Evolutionary conservation across 2,113 vertebrate species (phyloP).

Genomic region (Gnathonemus echidnorhynchus): DNA sequence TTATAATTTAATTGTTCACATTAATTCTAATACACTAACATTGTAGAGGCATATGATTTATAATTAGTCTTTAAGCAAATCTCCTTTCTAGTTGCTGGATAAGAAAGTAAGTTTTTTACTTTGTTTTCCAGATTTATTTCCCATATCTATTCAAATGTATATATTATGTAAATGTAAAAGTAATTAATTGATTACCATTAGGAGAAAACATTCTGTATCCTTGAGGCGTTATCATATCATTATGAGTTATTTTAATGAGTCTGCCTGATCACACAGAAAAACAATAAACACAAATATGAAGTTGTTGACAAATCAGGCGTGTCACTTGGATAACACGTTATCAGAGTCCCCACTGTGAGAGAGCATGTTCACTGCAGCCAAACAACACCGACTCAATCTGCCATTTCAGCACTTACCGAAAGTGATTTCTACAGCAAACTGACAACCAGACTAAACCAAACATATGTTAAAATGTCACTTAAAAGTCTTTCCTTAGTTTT

Average conservation of each 20-base stretch:
- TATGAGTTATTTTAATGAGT: constrained; percentile 2
- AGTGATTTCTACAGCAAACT: not conserved
- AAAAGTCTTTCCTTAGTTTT: not conserved
- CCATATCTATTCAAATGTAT: not conserved
- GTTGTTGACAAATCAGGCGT: constrained; percentile 11
- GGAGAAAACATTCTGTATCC: constrained; percentile 4
- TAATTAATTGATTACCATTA: constrained; percentile 11
- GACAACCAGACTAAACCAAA: not conserved
- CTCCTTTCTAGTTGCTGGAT: not conserved
- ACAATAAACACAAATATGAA: constrained; percentile 12
- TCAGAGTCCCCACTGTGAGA: not conserved
- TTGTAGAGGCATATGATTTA: not conserved
- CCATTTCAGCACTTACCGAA: not conserved
- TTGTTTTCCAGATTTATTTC: not conserved
- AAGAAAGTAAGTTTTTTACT: not conserved
- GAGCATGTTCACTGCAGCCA: not conserved
- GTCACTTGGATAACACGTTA: not conserved
- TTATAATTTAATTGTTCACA: not conserved
- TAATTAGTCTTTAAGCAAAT: not conserved
- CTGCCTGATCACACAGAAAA: constrained; percentile 4
- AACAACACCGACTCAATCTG: not conserved
- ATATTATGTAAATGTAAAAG: not conserved
- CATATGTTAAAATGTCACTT: not conserved
- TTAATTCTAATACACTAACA: not conserved
- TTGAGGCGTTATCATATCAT: constrained; percentile 8